Evolutionary conservation across 1,140 invertebrate genomes (phyloP).

Genomic region (Procambarus virginalis): DNA sequence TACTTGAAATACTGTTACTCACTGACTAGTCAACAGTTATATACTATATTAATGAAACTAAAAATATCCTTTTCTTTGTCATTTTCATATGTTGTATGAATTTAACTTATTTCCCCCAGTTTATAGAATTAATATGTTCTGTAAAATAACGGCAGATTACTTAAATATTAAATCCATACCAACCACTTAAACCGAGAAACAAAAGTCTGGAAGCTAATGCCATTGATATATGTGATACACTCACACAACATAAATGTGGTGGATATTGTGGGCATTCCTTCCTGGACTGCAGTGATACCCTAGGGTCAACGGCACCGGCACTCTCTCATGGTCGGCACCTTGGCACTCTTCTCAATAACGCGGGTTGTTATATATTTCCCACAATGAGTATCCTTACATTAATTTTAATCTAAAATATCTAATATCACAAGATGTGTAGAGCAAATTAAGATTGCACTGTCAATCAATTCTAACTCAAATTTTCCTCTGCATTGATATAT

Average conservation of each 20-base stretch:
- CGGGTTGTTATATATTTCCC: slow-evolving; percentile 11
- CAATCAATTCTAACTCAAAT: not conserved
- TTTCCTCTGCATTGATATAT: not conserved
- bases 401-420: not conserved
- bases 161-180: not conserved
- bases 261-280: slow-evolving; percentile 45
- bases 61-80: not conserved
- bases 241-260: slow-evolving; percentile 35
- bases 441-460: not conserved
- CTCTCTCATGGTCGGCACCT: slow-evolving; percentile 3
- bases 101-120: not conserved
- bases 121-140: not conserved
- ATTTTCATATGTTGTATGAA: not conserved
- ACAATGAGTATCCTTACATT: not conserved
- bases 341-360: slow-evolving; percentile 30
- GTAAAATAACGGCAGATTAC: not conserved
- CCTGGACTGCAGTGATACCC: slow-evolving; percentile 41
- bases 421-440: not conserved
- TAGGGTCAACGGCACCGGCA: slow-evolving; percentile 14
- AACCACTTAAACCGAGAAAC: not conserved
- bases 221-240: slow-evolving; percentile 31
- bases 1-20: not conserved
- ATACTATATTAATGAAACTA: not conserved
- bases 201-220: slow-evolving; percentile 16
- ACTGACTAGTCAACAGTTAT: not conserved